Percentiles rank a stretch among this genome's conserved stretches.
Conservation (phyloP, 2,113 vertebrate genomes). For the Sceloporus tristichus region DNA sequence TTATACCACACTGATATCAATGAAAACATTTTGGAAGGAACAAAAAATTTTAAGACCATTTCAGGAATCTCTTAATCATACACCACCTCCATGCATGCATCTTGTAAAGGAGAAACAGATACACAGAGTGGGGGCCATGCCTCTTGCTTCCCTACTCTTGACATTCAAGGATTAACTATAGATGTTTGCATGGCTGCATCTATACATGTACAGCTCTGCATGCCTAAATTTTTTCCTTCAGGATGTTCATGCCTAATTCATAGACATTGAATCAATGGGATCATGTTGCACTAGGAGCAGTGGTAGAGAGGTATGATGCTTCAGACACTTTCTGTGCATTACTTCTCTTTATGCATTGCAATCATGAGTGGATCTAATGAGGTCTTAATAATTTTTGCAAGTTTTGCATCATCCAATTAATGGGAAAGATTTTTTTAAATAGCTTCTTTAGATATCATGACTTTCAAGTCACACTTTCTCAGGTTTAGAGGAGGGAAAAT, state of each 20-base stretch:
- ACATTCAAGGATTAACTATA: neutral
- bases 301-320: neutral
- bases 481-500: too few species aligned
- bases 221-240: neutral
- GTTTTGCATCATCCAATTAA: slow-evolving; percentile 2
- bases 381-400: neutral
- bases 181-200: neutral
- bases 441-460: neutral
- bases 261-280: neutral
- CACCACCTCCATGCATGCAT: neutral
- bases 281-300: too few species aligned
- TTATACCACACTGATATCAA: neutral
- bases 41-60: neutral
- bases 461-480: neutral
- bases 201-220: neutral
- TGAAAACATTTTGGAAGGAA: neutral
- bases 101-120: too few species aligned
- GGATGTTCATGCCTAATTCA: neutral
- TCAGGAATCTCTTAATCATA: neutral
- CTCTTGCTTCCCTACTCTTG: neutral
- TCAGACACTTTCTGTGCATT: neutral
- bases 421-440: neutral
- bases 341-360: neutral
- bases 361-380: neutral
- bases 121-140: too few species aligned